Percentiles rank a stretch among this genome's conserved stretches.
Evolutionary conservation across 2,113 vertebrate genomes (phyloP).

Genomic region (Thamnophis sirtalis): DNA sequence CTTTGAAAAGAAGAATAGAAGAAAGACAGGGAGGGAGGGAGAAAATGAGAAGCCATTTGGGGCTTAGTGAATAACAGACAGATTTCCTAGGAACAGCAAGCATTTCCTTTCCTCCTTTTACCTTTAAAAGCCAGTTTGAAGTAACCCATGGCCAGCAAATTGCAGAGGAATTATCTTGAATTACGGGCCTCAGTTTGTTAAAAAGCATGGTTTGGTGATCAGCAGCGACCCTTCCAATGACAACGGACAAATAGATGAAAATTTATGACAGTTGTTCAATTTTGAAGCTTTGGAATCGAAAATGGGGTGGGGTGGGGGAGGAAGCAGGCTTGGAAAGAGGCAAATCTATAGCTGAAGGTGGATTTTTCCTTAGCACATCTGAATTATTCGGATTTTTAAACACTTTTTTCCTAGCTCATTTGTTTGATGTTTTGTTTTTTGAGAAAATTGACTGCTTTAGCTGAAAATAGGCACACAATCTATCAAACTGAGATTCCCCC

Average conservation of each 20-base stretch:
- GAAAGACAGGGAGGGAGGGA: not conserved
- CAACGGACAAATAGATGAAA: conserved; percentile 70
- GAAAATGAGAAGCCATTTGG: conserved; percentile 52
- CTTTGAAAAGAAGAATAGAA: conserved; percentile 49
- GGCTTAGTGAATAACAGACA: conserved; percentile 45
- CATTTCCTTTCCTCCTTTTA: conserved; percentile 46
- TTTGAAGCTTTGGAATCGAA: conserved; percentile 47
- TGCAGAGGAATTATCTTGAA: conserved; percentile 77
- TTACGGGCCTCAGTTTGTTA: conserved; percentile 72
- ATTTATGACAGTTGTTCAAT: conserved; percentile 63
- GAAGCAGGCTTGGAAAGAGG: conserved; percentile 9
- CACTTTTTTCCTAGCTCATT: conserved; percentile 47
- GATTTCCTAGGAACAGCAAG: conserved; percentile 53
- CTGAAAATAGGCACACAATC: conserved; percentile 51
- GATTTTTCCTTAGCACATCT: conserved; percentile 1
- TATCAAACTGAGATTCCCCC: conserved; percentile 50
- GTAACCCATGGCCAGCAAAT: conserved; percentile 67
- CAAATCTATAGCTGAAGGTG: conserved; percentile 25
- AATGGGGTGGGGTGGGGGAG: not conserved
- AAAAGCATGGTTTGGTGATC: conserved; percentile 68
- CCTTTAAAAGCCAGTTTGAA: conserved; percentile 64
- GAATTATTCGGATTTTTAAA: conserved; percentile 38
- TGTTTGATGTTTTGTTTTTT: conserved; percentile 40
- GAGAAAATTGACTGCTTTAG: conserved; percentile 67
- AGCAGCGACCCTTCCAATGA: conserved; percentile 67